These are phyloP conservation scores for Euplagia quadripunctaria DNA, from an alignment of 2,888 invertebrate genomes.

Conservation along the genomic window DNA sequence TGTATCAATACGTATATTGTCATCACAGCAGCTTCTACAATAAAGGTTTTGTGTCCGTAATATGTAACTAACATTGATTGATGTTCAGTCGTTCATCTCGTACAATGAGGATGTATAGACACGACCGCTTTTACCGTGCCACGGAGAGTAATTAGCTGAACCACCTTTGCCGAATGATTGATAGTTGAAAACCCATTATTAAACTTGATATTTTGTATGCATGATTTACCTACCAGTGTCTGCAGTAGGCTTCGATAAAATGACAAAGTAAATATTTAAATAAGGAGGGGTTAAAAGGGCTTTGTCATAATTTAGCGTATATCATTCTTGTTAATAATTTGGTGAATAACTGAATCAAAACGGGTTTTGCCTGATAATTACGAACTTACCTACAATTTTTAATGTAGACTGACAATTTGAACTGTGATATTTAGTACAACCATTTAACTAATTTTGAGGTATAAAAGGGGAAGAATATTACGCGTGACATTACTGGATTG, in stretches of 20 bases:
- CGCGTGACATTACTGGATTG: too few species aligned
- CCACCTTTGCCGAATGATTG: slow-evolving; percentile 60
- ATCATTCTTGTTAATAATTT: background rate
- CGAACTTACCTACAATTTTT: background rate
- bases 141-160: slow-evolving; percentile 58
- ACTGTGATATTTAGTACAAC: background rate
- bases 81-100: slow-evolving; percentile 64
- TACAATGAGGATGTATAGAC: slow-evolving; percentile 54
- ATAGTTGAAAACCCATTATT: slow-evolving; percentile 50
- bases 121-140: slow-evolving; percentile 57
- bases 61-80: slow-evolving; percentile 66
- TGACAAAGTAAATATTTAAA: background rate
- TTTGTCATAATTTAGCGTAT: background rate
- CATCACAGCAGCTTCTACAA: slow-evolving; percentile 37
- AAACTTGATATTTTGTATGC: slow-evolving; percentile 32
- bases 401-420: too few species aligned
- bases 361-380: background rate
- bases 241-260: background rate
- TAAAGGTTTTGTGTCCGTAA: slow-evolving; percentile 42
- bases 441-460: background rate
- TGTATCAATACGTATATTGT: slow-evolving; percentile 42
- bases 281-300: background rate
- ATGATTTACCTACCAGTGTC: slow-evolving; percentile 11
- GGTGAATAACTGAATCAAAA: background rate
- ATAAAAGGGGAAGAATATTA: background rate